phyloP scores from a whole-genome alignment of 2,888 invertebrate genomes.

The Epicampocera succincta region DNA sequence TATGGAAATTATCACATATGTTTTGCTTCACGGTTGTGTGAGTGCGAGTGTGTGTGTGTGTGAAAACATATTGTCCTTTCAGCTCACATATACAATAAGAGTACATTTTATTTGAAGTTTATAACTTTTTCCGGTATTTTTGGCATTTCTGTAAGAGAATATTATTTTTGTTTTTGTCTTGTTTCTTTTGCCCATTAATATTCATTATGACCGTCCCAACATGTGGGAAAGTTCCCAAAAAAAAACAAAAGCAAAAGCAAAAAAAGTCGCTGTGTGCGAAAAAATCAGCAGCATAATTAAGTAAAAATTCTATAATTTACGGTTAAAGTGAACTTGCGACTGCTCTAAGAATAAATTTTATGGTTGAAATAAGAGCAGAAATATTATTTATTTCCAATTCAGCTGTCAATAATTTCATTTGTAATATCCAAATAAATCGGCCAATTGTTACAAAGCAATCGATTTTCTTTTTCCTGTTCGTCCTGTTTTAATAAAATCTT shows the following conservation, averaged over 20 bases:
- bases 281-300: neutral
- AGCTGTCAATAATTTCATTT: too few relatives aligned
- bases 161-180: neutral
- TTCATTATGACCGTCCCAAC: conserved; percentile 23
- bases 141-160: neutral
- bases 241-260: neutral
- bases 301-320: neutral
- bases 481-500: too few relatives aligned
- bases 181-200: conserved; percentile 14
- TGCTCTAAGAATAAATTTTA: neutral
- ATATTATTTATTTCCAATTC: too few relatives aligned
- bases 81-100: too few relatives aligned
- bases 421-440: too few relatives aligned
- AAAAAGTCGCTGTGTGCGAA: neutral
- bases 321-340: neutral
- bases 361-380: neutral
- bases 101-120: neutral
- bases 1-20: too few relatives aligned
- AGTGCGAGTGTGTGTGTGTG: too few relatives aligned
- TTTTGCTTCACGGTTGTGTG: too few relatives aligned
- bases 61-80: too few relatives aligned
- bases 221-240: conserved; percentile 41
- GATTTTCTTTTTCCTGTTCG: too few relatives aligned
- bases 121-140: neutral
- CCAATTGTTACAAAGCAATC: too few relatives aligned